These are phyloP conservation scores for Exaiptasia diaphana DNA, from an alignment of 64 coral and sea anemone genomes.

Conservation along the genomic window DNA sequence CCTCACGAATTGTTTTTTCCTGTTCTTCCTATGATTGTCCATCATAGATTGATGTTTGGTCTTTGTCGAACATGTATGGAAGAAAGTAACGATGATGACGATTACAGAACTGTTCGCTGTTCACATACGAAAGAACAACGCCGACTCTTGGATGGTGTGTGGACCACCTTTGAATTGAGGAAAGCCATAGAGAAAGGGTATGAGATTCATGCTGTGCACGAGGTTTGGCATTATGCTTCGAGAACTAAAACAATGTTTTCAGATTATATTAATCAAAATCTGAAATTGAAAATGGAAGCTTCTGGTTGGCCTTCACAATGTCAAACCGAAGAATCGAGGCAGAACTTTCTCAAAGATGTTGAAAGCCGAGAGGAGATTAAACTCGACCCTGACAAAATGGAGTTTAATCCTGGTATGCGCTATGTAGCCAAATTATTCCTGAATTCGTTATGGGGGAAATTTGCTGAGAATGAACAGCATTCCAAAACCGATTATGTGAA, in stretches of 20 bases:
- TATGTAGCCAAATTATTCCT: neutral
- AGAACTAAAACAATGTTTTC: neutral
- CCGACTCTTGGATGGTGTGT: neutral
- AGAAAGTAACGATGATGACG: too few relatives aligned
- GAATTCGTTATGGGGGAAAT: neutral
- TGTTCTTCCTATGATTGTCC: too few relatives aligned
- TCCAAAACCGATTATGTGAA: slow-evolving; percentile 8
- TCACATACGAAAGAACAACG: neutral
- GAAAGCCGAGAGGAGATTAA: neutral
- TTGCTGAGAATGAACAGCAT: neutral
- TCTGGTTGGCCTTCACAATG: slow-evolving; percentile 3
- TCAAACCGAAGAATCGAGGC: neutral
- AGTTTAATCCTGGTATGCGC: slow-evolving; percentile 24
- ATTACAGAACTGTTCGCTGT: too few relatives aligned
- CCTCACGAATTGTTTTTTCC: too few relatives aligned
- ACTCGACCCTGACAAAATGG: slow-evolving; percentile 19
- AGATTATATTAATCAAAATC: neutral
- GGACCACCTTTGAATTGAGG: neutral
- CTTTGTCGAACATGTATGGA: too few relatives aligned
- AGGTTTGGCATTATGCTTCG: neutral
- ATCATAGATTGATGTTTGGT: too few relatives aligned
- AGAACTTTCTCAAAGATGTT: slow-evolving; percentile 1
- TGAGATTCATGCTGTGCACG: neutral
- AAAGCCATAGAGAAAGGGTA: neutral
- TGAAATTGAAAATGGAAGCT: neutral